Base-by-base conservation (phyloP, 1,140 invertebrate genomes). In the Patella vulgata region DNA sequence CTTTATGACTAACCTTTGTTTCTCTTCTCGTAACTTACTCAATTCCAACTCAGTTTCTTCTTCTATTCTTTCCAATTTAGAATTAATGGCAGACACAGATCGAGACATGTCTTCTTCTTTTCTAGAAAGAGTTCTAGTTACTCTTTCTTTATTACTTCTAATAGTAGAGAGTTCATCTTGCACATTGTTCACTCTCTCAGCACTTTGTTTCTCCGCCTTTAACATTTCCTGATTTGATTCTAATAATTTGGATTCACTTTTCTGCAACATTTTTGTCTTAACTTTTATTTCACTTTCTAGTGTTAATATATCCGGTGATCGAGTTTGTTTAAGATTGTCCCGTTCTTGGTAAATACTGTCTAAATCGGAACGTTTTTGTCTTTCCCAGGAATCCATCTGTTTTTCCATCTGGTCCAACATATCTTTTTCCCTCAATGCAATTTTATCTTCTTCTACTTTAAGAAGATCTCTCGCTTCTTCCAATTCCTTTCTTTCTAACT, bases 371-470 rank as follows among this genome's bases (percentile, higher is more conserved):
- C 60, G 43, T 60, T 76, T 75, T 50, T 71, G 58, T 31, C 62
- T 27, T 47, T 76, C 73, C 72, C 71, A 73, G 33, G 66, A 54
- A 21, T 77, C 73, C 68, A 78, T 72, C 48, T 81, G 74, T 30
- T 54, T 50, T 57, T 79, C 72, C 31, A 79, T 60, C 23, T 63
- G 53, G 48, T 75, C 72, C 47, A 74, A 60, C 48, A 75, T 55
- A 23, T 68, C 54, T 47, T 74, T 74, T 54, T 78, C 71, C 53
- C 68, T 71, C 17, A 57, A 30, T 17, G 68, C 66, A 14, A 77
- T 62, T 46, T 61, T 73, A 42, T 78, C 56, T 59, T 78, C 76
- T 54, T 80, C 78, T 50, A 70, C 59, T 39, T 73, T 69, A 17
- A 80, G 57, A 9, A 78, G 56, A 28, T 27, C 47, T 42, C 66